Evolutionary conservation across 2,888 invertebrate genomes (phyloP).

Genomic region (Hydriomena furcata): DNA sequence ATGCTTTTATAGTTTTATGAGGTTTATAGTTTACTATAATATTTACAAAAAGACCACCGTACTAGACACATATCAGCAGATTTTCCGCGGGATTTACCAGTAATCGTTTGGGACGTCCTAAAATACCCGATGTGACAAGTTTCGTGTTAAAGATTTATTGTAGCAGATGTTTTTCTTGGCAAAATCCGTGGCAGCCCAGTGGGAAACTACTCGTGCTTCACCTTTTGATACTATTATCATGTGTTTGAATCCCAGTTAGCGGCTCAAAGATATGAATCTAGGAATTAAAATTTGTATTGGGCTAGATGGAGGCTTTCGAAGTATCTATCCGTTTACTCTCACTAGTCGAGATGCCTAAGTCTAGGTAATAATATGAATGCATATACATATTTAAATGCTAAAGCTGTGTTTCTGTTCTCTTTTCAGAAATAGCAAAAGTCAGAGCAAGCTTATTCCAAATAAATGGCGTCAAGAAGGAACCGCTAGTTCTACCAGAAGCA

Average conservation of each 20-base stretch:
- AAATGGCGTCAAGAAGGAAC: slow-evolving; percentile 98
- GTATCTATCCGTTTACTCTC: not conserved
- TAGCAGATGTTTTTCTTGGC: slow-evolving; percentile 44
- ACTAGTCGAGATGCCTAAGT: not conserved
- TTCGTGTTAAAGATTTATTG: slow-evolving; percentile 57
- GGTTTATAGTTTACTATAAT: no score
- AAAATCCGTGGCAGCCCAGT: slow-evolving; percentile 10
- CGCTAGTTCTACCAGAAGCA: slow-evolving; percentile 94
- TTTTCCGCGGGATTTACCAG: slow-evolving; percentile 51
- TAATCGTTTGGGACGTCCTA: slow-evolving; percentile 57
- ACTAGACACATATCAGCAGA: slow-evolving; percentile 44
- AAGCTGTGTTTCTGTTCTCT: slow-evolving; percentile 51
- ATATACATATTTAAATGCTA: no score
- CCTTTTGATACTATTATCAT: not conserved
- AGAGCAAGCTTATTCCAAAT: slow-evolving; percentile 99
- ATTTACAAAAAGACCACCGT: no score
- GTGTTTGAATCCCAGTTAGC: slow-evolving; percentile 7
- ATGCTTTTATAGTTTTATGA: no score
- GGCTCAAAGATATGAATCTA: no score
- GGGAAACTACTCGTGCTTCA: not conserved
- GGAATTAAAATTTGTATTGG: no score
- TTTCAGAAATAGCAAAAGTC: slow-evolving; percentile 99
- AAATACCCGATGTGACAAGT: slow-evolving; percentile 62
- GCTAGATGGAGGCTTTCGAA: no score
- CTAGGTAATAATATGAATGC: not conserved